A percentile compares a stretch with the other conserved stretches of the same genome.
phyloP scores from a whole-genome alignment of 2,113 vertebrate species.

The Recurvirostra avosetta region DNA sequence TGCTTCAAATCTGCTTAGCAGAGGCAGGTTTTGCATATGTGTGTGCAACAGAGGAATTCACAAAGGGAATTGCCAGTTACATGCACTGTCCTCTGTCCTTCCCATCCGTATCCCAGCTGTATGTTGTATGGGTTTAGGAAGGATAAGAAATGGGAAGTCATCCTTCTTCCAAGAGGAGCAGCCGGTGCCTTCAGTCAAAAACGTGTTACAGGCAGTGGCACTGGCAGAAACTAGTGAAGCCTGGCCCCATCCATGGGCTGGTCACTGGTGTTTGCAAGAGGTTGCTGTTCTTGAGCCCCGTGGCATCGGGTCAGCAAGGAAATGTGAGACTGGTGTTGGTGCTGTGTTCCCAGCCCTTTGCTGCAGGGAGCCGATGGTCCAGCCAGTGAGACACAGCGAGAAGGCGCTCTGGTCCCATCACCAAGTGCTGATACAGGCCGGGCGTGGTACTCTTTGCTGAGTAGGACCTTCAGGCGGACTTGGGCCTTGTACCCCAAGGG shows the following conservation, averaged over 20 bases:
- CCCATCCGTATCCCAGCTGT: neutral
- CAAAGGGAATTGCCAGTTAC: neutral
- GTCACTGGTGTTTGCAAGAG: neutral
- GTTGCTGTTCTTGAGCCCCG: accelerated
- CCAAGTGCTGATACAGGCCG: neutral
- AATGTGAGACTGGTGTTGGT: neutral
- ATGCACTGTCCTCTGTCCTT: neutral
- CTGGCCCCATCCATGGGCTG: neutral
- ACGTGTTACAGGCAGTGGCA: neutral
- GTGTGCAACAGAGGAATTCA: neutral
- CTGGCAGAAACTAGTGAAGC: neutral
- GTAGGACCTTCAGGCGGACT: neutral
- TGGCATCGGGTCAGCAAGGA: neutral
- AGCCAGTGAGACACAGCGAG: neutral
- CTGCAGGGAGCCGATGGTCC: neutral
- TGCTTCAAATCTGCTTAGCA: neutral
- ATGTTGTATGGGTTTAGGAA: neutral
- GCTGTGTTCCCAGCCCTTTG: neutral
- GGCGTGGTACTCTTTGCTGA: neutral
- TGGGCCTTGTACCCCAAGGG: neutral
- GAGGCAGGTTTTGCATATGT: neutral
- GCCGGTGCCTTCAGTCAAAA: neutral
- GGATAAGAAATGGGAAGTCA: neutral
- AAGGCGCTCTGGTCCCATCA: neutral
- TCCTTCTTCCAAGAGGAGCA: neutral